Percentiles rank a stretch among this genome's conserved stretches.
Conservation (phyloP, 2,113 vertebrate species). For the Notarius lentiginosus region DNA sequence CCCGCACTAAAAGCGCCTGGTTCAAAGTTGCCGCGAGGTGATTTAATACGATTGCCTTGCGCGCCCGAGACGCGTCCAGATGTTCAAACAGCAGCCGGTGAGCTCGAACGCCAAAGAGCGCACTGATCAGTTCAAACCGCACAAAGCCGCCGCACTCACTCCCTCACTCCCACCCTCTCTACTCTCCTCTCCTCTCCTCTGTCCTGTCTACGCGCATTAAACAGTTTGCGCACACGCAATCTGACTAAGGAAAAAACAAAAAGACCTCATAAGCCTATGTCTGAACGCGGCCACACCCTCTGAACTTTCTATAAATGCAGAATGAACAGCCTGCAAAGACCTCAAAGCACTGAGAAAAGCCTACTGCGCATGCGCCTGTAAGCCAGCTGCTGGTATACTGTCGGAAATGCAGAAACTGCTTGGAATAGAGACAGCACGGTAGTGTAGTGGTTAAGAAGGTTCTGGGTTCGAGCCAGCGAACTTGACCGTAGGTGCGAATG, state of each 20-base stretch:
- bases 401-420: constrained; percentile 43
- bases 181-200: background rate
- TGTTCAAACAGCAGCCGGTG: background rate
- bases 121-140: background rate
- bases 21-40: constrained; percentile 27
- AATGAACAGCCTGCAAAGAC: constrained; percentile 43
- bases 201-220: background rate
- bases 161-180: no score
- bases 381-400: constrained; percentile 39
- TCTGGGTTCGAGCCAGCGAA: no score
- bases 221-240: background rate
- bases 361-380: constrained; percentile 21
- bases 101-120: background rate
- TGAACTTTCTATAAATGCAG: constrained; percentile 31
- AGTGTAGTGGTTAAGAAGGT: no score
- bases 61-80: background rate
- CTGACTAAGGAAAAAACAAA: no score
- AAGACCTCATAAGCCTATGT: background rate
- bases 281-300: constrained; percentile 32
- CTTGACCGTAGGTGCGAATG: no score
- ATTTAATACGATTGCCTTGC: background rate
- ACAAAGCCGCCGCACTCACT: no score
- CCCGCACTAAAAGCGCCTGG: background rate
- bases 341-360: background rate
- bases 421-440: background rate